These are phyloP conservation scores for Cyrtodaria siliqua DNA, from an alignment of 2,888 invertebrate species.

Conservation along the genomic window DNA sequence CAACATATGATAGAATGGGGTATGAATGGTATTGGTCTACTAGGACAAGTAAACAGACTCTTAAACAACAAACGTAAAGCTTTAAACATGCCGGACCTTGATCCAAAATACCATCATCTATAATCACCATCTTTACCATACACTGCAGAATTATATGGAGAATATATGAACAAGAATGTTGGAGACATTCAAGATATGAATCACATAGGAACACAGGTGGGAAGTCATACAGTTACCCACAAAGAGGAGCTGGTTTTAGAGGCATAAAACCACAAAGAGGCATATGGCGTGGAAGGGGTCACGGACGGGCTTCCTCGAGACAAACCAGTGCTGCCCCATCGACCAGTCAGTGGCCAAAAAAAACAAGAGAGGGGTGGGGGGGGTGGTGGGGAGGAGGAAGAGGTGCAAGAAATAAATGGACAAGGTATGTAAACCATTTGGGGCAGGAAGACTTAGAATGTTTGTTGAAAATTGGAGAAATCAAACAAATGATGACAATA, in stretches of 20 bases:
- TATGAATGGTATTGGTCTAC: conserved; percentile 13
- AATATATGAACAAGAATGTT: conserved; percentile 13
- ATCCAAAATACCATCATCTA: conserved; percentile 23
- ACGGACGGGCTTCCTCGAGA: too few species aligned
- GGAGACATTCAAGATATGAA: conserved; percentile 6
- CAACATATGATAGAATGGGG: conserved; percentile 7
- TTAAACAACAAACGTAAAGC: conserved; percentile 22
- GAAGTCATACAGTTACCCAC: too few species aligned
- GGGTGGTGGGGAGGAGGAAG: too few species aligned
- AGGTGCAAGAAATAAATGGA: conserved; percentile 4
- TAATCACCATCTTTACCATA: conserved; percentile 20
- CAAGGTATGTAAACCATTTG: conserved; percentile 15
- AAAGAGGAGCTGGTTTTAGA: too few species aligned
- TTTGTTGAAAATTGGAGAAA: conserved; percentile 30
- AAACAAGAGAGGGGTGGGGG: too few species aligned
- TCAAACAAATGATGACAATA: conserved; percentile 12
- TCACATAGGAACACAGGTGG: background rate
- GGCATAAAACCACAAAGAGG: too few species aligned
- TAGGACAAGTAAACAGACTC: conserved; percentile 20
- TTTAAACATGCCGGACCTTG: conserved; percentile 12
- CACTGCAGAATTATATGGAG: conserved; percentile 22
- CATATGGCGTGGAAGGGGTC: too few species aligned
- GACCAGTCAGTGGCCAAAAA: conserved; percentile 18
- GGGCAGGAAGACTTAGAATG: conserved; percentile 27
- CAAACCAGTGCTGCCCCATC: too few species aligned